These are phyloP conservation scores for Heliothis peltigera DNA, from an alignment of 2,888 invertebrate genomes.

Conservation along the genomic window DNA sequence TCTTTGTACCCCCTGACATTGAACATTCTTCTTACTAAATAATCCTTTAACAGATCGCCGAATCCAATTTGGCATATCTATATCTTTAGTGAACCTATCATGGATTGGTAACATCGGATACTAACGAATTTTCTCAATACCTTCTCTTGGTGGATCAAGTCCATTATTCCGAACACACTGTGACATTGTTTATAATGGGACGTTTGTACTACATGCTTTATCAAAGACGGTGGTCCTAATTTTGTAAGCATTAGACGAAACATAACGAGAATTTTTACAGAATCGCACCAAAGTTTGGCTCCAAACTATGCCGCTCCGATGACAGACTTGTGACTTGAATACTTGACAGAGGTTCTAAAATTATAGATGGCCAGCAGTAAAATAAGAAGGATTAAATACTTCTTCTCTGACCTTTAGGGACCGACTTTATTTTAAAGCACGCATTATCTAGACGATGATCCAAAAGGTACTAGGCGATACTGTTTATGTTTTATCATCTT, in stretches of 20 bases:
- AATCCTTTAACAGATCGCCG: no score
- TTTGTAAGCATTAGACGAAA: conserved; percentile 55
- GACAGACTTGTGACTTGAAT: conserved; percentile 25
- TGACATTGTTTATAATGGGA: conserved; percentile 71
- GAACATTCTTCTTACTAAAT: no score
- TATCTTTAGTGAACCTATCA: not conserved
- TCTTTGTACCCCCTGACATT: no score
- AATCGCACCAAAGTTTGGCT: conserved; percentile 9
- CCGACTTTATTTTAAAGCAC: not conserved
- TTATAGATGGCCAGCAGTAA: conserved; percentile 33
- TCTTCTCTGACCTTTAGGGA: not conserved
- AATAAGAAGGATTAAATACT: not conserved
- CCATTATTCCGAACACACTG: conserved; percentile 79
- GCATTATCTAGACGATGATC: no score
- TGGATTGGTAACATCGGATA: not conserved
- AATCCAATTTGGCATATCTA: not conserved
- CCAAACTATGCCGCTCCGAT: conserved; percentile 23
- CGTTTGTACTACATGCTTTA: conserved; percentile 26
- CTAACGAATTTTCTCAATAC: conserved; percentile 59
- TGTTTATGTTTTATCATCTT: no score
- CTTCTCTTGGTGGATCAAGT: conserved; percentile 78
- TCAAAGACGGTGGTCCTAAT: conserved; percentile 39
- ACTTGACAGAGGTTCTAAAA: conserved; percentile 5
- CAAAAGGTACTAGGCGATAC: no score
- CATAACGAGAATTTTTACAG: conserved; percentile 59